A percentile compares a stretch with the other conserved stretches of the same genome.
These are phyloP conservation scores for Buphagus erythrorhynchus DNA, from an alignment of 2,797 vertebrate genomes.

Conservation along the genomic window DNA sequence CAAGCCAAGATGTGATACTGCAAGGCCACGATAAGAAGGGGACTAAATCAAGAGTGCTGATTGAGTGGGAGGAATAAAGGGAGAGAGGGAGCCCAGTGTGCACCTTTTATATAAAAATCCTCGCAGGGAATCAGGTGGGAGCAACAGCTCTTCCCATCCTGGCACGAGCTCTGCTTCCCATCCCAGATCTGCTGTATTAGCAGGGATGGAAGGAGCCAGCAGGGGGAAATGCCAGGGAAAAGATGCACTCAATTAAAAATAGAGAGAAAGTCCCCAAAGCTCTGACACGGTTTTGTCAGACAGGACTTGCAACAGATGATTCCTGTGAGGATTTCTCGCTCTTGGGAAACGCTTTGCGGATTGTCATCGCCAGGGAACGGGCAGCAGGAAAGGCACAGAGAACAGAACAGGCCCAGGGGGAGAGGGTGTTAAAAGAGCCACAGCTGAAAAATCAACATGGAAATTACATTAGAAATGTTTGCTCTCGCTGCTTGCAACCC, in stretches of 20 bases:
- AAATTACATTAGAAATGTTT: constrained; percentile 12
- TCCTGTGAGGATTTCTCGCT: constrained; percentile 50
- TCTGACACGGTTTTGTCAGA: constrained; percentile 57
- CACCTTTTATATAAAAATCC: background rate
- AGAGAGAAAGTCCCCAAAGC: constrained; percentile 43
- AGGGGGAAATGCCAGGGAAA: constrained; percentile 20
- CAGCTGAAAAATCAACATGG: background rate
- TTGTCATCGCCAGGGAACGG: constrained; percentile 8
- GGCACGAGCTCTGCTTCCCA: background rate
- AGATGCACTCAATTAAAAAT: constrained; percentile 52
- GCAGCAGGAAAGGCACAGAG: background rate
- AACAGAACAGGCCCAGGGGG: constrained; percentile 6
- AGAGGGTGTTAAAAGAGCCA: background rate
- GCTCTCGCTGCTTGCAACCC: background rate
- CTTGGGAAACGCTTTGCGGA: constrained; percentile 8
- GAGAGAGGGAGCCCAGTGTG: background rate
- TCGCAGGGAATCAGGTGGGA: background rate
- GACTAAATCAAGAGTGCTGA: constrained; percentile 26
- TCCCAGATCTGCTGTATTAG: background rate
- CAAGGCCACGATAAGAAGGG: constrained; percentile 46
- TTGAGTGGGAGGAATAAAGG: background rate
- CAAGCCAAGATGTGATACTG: constrained; percentile 57
- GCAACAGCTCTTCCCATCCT: background rate
- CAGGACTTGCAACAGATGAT: constrained; percentile 55
- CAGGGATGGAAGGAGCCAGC: background rate